These are phyloP conservation scores for Tympanuchus pallidicinctus DNA, from an alignment of 2,113 vertebrate genomes.

Conservation along the genomic window DNA sequence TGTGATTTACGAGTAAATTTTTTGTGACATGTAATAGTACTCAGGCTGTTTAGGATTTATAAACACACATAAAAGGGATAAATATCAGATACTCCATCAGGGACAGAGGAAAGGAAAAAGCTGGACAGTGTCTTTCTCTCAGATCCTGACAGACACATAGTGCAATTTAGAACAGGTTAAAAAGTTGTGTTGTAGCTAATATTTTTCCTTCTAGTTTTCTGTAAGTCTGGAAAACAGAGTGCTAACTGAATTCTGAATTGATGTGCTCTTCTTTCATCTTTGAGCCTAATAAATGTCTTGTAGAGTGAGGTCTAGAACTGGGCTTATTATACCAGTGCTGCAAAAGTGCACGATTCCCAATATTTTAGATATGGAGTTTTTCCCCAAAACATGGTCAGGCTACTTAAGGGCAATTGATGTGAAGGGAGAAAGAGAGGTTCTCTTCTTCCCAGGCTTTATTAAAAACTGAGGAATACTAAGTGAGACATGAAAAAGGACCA, in stretches of 20 bases:
- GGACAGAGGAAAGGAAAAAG: neutral
- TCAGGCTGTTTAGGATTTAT: neutral
- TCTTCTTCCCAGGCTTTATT: neutral
- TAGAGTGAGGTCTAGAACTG: neutral
- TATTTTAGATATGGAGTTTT: neutral
- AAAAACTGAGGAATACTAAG: neutral
- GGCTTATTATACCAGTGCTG: neutral
- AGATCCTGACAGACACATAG: neutral
- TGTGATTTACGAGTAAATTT: neutral
- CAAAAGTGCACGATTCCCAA: neutral
- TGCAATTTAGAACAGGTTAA: neutral
- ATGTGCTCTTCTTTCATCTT: neutral
- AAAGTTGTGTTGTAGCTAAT: neutral
- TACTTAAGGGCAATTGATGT: neutral
- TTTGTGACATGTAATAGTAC: neutral
- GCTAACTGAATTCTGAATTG: neutral
- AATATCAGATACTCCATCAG: neutral
- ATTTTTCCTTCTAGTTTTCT: neutral
- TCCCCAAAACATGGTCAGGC: neutral
- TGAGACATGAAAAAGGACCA: neutral
- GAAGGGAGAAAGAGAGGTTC: neutral
- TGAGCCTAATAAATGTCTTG: neutral
- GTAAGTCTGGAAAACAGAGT: neutral
- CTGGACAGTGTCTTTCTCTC: neutral
- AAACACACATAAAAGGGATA: neutral